Evolutionary conservation across 1,140 invertebrate genomes (phyloP).

Genomic region (Heliconius himera): DNA sequence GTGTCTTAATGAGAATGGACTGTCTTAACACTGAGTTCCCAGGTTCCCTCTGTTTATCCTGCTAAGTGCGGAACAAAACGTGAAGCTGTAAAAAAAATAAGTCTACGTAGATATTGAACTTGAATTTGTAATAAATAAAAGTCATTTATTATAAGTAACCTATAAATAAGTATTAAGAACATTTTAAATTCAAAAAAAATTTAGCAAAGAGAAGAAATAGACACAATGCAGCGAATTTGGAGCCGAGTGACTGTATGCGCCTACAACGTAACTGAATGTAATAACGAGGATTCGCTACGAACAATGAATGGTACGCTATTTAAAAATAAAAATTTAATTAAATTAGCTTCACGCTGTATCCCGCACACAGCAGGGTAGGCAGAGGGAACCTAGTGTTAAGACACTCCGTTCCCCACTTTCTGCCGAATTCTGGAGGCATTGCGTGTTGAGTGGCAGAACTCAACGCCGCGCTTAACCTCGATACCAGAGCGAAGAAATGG

Average conservation of each 20-base stretch:
- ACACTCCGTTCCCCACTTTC: too few species aligned
- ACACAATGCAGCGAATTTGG: slow-evolving; percentile 74
- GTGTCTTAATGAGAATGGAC: neutral
- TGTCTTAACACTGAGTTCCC: neutral
- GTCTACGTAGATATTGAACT: too few species aligned
- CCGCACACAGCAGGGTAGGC: too few species aligned
- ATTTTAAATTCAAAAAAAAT: neutral
- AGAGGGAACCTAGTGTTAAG: too few species aligned
- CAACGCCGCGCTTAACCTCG: too few species aligned
- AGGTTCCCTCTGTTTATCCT: neutral
- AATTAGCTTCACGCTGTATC: too few species aligned
- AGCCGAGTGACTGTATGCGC: slow-evolving; percentile 66
- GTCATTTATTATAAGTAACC: neutral
- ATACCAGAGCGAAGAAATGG: too few species aligned
- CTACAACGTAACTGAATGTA: slow-evolving; percentile 60
- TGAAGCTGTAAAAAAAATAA: neutral
- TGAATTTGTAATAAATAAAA: too few species aligned
- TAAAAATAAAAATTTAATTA: too few species aligned
- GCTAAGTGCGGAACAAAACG: neutral
- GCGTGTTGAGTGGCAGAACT: too few species aligned
- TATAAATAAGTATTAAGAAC: neutral
- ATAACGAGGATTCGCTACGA: slow-evolving; percentile 54
- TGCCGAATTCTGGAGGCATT: too few species aligned
- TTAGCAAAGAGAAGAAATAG: slow-evolving; percentile 73
- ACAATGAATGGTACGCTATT: slow-evolving; percentile 66